These are phyloP conservation scores for Drosophila recens DNA, from an alignment of 2,888 invertebrate species.

Conservation along the genomic window DNA sequence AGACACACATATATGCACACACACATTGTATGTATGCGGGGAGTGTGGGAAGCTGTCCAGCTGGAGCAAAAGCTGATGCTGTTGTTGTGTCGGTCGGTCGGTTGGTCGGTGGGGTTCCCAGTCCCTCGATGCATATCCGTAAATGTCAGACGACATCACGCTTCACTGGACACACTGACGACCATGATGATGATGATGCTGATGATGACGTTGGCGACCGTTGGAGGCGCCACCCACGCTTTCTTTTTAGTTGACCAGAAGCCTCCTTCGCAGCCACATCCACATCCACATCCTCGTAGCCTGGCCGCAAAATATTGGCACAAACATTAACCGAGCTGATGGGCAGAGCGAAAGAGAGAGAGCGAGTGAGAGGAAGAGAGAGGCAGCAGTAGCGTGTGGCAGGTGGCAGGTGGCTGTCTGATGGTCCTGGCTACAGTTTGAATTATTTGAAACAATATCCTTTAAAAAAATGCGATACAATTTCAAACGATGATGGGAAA, in stretches of 20 bases:
- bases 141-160: constrained; percentile 82
- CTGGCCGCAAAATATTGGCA: constrained; percentile 77
- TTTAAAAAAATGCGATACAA: constrained; percentile 77
- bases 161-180: constrained; percentile 75
- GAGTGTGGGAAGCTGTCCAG: constrained; percentile 20
- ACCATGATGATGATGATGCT: constrained; percentile 31
- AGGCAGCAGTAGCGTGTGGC: not conserved
- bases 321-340: constrained; percentile 55
- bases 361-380: not conserved
- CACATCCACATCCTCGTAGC: constrained; percentile 12
- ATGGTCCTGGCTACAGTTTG: constrained; percentile 63
- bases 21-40: not conserved
- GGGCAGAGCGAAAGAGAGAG: not conserved
- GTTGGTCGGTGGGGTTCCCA: constrained; percentile 19
- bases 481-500: constrained; percentile 74
- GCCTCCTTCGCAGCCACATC: constrained; percentile 8
- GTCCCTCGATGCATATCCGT: constrained; percentile 66
- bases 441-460: constrained; percentile 82
- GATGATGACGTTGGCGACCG: constrained; percentile 29
- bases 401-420: constrained; percentile 24
- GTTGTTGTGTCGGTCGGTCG: constrained; percentile 17
- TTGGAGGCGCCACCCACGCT: constrained; percentile 65
- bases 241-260: constrained; percentile 34
- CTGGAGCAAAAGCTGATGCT: constrained; percentile 23
- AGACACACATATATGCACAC: not conserved